These are phyloP conservation scores for Carassius carassius DNA, from an alignment of 2,113 vertebrate species.

Conservation along the genomic window DNA sequence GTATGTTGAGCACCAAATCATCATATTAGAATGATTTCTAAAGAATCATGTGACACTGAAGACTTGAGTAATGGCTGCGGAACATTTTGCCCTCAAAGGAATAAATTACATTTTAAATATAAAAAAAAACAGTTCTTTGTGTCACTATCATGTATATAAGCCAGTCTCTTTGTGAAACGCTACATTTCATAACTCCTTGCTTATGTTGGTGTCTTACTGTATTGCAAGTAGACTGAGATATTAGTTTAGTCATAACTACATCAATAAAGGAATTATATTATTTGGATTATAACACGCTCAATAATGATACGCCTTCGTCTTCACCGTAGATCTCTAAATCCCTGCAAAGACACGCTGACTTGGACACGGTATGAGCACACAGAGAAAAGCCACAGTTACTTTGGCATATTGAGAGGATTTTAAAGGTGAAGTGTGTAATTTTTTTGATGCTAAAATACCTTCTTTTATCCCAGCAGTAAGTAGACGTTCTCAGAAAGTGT, in stretches of 20 bases:
- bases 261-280: not conserved
- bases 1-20: not conserved
- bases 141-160: not conserved
- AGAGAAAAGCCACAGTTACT: conserved; percentile 2
- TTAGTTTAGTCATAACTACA: conserved; percentile 2
- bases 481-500: conserved; percentile 1
- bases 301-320: not conserved
- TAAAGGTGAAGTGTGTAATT: conserved; percentile 19
- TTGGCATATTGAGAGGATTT: conserved; percentile 11
- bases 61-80: not conserved
- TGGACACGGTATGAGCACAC: not conserved
- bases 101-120: not conserved
- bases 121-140: not conserved
- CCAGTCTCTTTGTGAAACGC: not conserved
- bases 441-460: conserved; percentile 31
- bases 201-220: conserved; percentile 7
- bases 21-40: not conserved
- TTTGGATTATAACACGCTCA: not conserved
- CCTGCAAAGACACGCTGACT: conserved; percentile 15
- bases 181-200: not conserved
- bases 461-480: conserved; percentile 23
- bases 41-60: not conserved
- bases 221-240: not conserved
- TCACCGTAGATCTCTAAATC: not conserved
- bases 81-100: not conserved